A percentile compares a stretch with the other conserved stretches of the same genome.
phyloP scores from a whole-genome alignment of 2,888 invertebrate species.

The Pachydiplax longipennis region DNA sequence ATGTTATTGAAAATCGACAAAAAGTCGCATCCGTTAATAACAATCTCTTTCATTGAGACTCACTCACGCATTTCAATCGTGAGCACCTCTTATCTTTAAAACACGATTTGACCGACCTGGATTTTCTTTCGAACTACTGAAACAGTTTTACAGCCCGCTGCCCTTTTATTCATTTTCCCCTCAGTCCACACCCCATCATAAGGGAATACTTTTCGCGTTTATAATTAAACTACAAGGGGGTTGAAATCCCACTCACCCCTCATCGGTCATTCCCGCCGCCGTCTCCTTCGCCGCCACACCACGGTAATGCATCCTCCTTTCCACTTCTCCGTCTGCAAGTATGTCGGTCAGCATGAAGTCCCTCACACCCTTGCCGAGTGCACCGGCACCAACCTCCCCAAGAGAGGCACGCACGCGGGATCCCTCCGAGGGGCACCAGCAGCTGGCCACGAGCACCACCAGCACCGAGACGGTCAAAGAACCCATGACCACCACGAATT shows the following conservation, averaged over 20 bases:
- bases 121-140: too few relatives aligned
- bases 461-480: constrained; percentile 6
- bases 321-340: constrained; percentile 74
- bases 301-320: constrained; percentile 69
- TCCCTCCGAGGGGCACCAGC: background rate
- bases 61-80: too few relatives aligned
- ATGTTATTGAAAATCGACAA: too few relatives aligned
- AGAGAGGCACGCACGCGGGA: constrained; percentile 18
- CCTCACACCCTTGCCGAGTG: constrained; percentile 56
- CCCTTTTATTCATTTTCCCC: background rate
- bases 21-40: too few relatives aligned
- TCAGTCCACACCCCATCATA: background rate
- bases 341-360: constrained; percentile 73
- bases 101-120: too few relatives aligned
- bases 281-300: constrained; percentile 75
- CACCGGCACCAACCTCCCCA: constrained; percentile 38
- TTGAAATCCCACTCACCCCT: constrained; percentile 62
- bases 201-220: background rate
- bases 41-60: too few relatives aligned
- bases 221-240: background rate
- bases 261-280: constrained; percentile 60
- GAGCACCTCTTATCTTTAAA: too few relatives aligned
- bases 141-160: too few relatives aligned
- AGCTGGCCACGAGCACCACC: constrained; percentile 27
- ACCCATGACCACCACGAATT: background rate